Conservation (phyloP, 2,113 vertebrate species). For the Trematomus loennbergii region DNA sequence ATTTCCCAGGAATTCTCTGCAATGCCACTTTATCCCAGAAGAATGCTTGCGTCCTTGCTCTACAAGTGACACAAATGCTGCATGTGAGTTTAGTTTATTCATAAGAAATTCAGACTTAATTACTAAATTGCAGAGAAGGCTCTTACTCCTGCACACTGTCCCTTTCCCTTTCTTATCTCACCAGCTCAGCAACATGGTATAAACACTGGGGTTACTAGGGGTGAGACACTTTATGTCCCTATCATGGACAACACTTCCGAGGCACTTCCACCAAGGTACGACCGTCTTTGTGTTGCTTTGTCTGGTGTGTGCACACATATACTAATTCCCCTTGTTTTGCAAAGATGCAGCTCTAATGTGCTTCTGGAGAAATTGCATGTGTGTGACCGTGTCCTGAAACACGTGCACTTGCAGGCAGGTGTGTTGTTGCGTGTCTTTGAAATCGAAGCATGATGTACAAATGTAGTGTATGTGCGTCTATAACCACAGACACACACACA, state of each 20-base stretch:
- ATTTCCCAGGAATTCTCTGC: neutral
- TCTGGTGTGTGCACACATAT: no score
- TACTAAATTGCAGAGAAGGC: constrained; percentile 3
- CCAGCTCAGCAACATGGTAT: no score
- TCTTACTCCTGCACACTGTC: constrained; percentile 3
- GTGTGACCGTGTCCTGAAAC: neutral
- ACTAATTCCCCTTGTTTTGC: neutral
- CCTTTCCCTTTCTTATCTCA: constrained; percentile 27
- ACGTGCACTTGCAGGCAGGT: neutral
- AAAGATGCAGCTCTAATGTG: neutral
- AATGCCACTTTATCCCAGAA: neutral
- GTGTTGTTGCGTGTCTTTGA: constrained; percentile 11
- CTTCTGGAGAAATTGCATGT: constrained; percentile 9
- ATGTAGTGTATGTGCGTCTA: constrained; percentile 8
- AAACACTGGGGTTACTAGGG: constrained; percentile 21
- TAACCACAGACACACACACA: neutral
- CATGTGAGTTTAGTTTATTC: no score
- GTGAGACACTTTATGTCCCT: constrained; percentile 61
- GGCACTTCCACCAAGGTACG: constrained; percentile 25
- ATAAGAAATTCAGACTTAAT: neutral
- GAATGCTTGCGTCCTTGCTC: neutral
- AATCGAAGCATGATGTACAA: constrained; percentile 4
- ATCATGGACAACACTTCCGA: constrained; percentile 39
- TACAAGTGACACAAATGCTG: no score
- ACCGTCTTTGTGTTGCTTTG: no score